phyloP scores from a whole-genome alignment of 2,797 vertebrate species.

The Tolypeutes matacus region DNA sequence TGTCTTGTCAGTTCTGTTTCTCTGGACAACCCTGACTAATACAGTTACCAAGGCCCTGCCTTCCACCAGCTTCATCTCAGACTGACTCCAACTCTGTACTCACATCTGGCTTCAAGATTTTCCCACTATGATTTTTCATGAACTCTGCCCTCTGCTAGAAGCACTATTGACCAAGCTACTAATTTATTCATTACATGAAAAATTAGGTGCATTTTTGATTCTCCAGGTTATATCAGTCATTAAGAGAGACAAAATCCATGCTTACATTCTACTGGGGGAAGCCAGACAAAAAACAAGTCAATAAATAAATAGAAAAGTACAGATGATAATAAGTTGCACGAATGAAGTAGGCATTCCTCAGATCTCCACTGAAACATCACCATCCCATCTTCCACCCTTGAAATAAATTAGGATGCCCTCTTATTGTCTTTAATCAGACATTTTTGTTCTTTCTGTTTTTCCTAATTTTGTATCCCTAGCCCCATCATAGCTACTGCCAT shows the following conservation, averaged over 20 bases:
- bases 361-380: background rate
- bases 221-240: background rate
- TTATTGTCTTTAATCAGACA: background rate
- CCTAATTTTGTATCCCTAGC: background rate
- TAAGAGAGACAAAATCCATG: background rate
- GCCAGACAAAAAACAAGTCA: background rate
- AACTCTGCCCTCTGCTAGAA: background rate
- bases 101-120: background rate
- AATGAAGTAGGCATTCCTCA: background rate
- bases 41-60: background rate
- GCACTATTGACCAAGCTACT: background rate
- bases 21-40: too few relatives aligned
- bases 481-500: background rate
- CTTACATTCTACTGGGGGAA: background rate
- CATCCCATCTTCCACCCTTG: background rate
- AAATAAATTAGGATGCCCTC: background rate
- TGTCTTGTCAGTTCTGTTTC: too few relatives aligned
- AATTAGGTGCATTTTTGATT: background rate
- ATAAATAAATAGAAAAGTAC: background rate
- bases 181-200: background rate
- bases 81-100: too few relatives aligned
- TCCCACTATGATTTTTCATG: background rate
- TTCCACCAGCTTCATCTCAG: background rate
- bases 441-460: background rate
- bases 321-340: background rate